phyloP scores from a whole-genome alignment of 2,888 invertebrate genomes.

The Nomada hirtipes region DNA sequence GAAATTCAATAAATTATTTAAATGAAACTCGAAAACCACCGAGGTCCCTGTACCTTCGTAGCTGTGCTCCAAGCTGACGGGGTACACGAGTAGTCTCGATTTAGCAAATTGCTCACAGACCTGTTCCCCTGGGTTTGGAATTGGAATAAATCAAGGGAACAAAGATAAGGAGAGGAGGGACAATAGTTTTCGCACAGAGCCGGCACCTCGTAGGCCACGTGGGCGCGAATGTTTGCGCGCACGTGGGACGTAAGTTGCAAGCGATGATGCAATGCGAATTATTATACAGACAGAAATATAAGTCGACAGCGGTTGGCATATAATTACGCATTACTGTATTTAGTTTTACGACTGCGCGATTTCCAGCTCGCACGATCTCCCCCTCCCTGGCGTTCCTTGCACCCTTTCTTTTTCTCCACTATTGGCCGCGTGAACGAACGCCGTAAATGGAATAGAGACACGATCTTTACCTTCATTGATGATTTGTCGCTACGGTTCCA shows the following conservation, averaged over 20 bases:
- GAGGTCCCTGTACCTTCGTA: neutral
- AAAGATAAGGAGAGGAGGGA: neutral
- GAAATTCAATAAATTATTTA: slow-evolving; percentile 44
- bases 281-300: slow-evolving; percentile 46
- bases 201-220: slow-evolving; percentile 51
- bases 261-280: slow-evolving; percentile 61
- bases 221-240: slow-evolving; percentile 27
- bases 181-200: slow-evolving; percentile 21
- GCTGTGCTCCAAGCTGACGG: neutral
- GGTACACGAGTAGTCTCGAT: slow-evolving; percentile 7
- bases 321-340: slow-evolving; percentile 35
- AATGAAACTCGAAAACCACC: slow-evolving; percentile 32
- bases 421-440: too few relatives aligned
- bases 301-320: slow-evolving; percentile 36
- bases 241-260: slow-evolving; percentile 60
- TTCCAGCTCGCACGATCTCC: neutral
- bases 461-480: too few relatives aligned
- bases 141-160: neutral
- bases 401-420: too few relatives aligned
- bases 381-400: too few relatives aligned
- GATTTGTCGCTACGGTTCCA: too few relatives aligned
- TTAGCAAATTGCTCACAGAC: slow-evolving; percentile 15
- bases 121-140: neutral
- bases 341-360: slow-evolving; percentile 34
- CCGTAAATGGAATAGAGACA: too few relatives aligned